phyloP scores from a whole-genome alignment of 2,113 vertebrate genomes.

The Nerophis ophidion region DNA sequence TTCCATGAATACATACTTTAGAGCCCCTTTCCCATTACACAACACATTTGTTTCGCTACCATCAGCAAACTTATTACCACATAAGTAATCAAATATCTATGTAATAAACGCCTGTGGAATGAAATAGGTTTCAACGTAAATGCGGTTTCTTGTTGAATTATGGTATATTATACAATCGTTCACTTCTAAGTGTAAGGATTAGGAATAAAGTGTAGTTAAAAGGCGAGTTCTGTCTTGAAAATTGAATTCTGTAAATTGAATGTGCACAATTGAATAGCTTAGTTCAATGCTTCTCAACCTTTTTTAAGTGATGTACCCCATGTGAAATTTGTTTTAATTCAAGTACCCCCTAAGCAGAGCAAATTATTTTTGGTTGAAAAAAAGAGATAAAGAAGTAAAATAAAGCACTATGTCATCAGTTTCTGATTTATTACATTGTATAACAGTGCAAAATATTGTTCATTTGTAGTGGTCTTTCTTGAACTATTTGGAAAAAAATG shows the following conservation, averaged over 20 bases:
- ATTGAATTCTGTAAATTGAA: not conserved
- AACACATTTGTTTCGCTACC: conserved; percentile 9
- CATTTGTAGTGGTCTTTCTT: too few relatives aligned
- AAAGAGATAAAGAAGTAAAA: too few relatives aligned
- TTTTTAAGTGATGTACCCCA: too few relatives aligned
- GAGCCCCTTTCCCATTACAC: conserved; percentile 14
- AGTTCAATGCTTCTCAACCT: too few relatives aligned
- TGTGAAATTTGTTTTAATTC: too few relatives aligned
- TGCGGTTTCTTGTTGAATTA: conserved; percentile 6
- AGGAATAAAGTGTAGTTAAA: conserved; percentile 20
- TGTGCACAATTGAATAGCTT: too few relatives aligned
- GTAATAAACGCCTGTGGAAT: conserved; percentile 7
- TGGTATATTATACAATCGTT: conserved; percentile 8
- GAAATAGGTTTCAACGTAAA: conserved; percentile 10
- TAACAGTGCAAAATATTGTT: too few relatives aligned
- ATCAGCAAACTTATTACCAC: not conserved
- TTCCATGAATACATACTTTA: conserved; percentile 25
- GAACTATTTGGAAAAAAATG: too few relatives aligned
- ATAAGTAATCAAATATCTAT: conserved; percentile 8
- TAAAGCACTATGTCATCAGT: too few relatives aligned
- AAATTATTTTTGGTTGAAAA: too few relatives aligned
- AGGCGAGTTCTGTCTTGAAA: conserved; percentile 21
- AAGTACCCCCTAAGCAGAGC: too few relatives aligned
- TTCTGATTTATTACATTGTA: too few relatives aligned
- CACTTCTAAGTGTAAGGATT: not conserved